These are phyloP conservation scores for Platichthys stellatus DNA, from an alignment of 2,113 vertebrate genomes.

Conservation along the genomic window DNA sequence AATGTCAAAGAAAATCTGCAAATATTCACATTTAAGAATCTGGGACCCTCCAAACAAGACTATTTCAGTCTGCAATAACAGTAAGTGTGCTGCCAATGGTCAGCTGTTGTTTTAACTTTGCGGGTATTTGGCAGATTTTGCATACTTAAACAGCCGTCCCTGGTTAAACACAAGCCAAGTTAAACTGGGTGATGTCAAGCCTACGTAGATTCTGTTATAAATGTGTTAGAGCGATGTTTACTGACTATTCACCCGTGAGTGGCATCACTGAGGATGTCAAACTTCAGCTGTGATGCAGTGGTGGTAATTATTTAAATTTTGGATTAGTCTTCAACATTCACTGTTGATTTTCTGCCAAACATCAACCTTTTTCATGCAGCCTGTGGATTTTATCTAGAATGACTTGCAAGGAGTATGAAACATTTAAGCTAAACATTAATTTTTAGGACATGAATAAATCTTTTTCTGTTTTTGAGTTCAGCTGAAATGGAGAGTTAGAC, in stretches of 20 bases:
- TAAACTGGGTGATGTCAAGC: not conserved
- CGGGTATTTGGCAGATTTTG: not conserved
- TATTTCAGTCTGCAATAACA: not conserved
- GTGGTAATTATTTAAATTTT: not conserved
- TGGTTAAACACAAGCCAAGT: constrained; percentile 23
- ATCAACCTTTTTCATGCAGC: constrained; percentile 7
- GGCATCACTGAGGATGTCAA: constrained; percentile 13
- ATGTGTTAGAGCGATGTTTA: not conserved
- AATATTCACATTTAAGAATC: no score
- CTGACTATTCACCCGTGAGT: not conserved
- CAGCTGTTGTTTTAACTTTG: not conserved
- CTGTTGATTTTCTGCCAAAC: constrained; percentile 14
- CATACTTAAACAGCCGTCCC: not conserved
- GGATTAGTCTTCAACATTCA: not conserved
- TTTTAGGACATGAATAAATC: constrained; percentile 6
- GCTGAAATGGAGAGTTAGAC: constrained; percentile 17
- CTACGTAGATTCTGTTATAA: not conserved
- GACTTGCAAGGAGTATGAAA: constrained; percentile 16
- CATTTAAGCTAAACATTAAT: constrained; percentile 34
- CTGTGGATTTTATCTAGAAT: constrained; percentile 1
- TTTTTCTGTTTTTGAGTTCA: constrained; percentile 5
- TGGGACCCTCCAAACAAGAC: no score
- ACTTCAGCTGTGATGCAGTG: not conserved
- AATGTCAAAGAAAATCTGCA: no score
- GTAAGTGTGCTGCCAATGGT: not conserved